phyloP scores from a whole-genome alignment of 2,888 invertebrate species.

The Amitus sp. region DNA sequence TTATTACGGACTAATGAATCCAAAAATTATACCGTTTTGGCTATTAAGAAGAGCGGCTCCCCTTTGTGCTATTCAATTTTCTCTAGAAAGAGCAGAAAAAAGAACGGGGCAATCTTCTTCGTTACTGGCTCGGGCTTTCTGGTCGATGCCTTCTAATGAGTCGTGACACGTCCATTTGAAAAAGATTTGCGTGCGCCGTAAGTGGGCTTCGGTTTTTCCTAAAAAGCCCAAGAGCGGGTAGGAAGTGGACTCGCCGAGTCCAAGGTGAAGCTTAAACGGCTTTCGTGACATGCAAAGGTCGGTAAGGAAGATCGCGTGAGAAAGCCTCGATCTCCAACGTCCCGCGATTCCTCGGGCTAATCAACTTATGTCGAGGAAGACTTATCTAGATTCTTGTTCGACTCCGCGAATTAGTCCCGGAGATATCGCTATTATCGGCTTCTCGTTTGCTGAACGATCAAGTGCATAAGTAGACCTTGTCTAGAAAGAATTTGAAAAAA shows the following conservation, averaged over 20 bases:
- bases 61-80: slow-evolving; percentile 29
- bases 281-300: slow-evolving; percentile 39
- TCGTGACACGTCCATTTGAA: slow-evolving; percentile 33
- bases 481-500: too few relatives aligned
- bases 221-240: slow-evolving; percentile 35
- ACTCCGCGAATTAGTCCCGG: slow-evolving; percentile 28
- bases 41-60: slow-evolving; percentile 23
- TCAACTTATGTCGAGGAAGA: slow-evolving; percentile 21
- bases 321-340: slow-evolving; percentile 31
- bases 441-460: slow-evolving; percentile 5
- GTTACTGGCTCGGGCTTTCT: slow-evolving; percentile 22
- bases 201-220: slow-evolving; percentile 23
- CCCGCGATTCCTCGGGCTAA: slow-evolving; percentile 32
- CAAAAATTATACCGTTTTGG: slow-evolving; percentile 13
- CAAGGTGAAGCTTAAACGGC: slow-evolving; percentile 35
- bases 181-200: slow-evolving; percentile 28
- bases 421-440: slow-evolving; percentile 37
- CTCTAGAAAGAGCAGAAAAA: background rate
- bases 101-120: slow-evolving; percentile 12
- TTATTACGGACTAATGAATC: slow-evolving; percentile 16
- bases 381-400: slow-evolving; percentile 20
- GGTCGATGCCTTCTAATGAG: slow-evolving; percentile 34
- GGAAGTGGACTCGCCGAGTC: slow-evolving; percentile 22
- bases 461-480: too few relatives aligned
- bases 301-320: slow-evolving; percentile 49